Evolutionary conservation across 2,797 vertebrate species (phyloP).

Genomic region (Ceryle rudis): DNA sequence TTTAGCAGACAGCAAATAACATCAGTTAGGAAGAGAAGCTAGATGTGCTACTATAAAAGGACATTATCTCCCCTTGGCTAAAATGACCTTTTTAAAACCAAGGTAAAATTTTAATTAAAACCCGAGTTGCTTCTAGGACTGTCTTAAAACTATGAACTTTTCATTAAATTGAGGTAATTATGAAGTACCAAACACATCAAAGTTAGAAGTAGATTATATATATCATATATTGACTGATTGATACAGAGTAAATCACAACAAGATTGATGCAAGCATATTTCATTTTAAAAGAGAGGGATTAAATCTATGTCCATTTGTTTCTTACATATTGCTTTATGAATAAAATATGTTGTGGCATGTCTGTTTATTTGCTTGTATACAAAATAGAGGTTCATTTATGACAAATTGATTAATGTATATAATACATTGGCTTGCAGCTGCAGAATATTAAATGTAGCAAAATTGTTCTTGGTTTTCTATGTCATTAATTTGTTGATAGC

Average conservation of each 20-base stretch:
- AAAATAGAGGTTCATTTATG: slow-evolving; percentile 26
- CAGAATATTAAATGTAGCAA: slow-evolving; percentile 26
- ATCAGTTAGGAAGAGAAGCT: slow-evolving; percentile 74
- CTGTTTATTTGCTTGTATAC: slow-evolving; percentile 28
- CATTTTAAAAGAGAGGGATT: slow-evolving; percentile 31
- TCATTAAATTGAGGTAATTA: slow-evolving; percentile 53
- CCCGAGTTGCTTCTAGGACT: slow-evolving; percentile 48
- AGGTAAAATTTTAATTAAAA: slow-evolving; percentile 79
- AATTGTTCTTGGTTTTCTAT: slow-evolving; percentile 31
- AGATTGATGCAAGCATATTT: slow-evolving; percentile 27
- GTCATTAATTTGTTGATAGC: slow-evolving; percentile 42
- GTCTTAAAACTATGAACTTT: slow-evolving; percentile 39
- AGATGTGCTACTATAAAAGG: slow-evolving; percentile 65
- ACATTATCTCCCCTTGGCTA: slow-evolving; percentile 74
- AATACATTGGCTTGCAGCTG: slow-evolving; percentile 22
- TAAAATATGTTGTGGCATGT: slow-evolving; percentile 7
- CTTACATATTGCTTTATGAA: slow-evolving; percentile 38
- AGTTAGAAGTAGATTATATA: slow-evolving; percentile 10
- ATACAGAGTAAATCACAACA: background rate
- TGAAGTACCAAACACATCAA: slow-evolving; percentile 23
- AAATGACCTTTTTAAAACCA: slow-evolving; percentile 74
- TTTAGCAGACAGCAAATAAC: slow-evolving; percentile 75
- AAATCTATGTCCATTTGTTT: slow-evolving; percentile 29
- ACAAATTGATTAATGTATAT: slow-evolving; percentile 60
- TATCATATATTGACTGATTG: slow-evolving; percentile 34